Evolutionary conservation across 1,140 invertebrate genomes (phyloP), one percentile per base, ranked within the genome.

Genomic region (Drosophila pectinifera): DNA sequence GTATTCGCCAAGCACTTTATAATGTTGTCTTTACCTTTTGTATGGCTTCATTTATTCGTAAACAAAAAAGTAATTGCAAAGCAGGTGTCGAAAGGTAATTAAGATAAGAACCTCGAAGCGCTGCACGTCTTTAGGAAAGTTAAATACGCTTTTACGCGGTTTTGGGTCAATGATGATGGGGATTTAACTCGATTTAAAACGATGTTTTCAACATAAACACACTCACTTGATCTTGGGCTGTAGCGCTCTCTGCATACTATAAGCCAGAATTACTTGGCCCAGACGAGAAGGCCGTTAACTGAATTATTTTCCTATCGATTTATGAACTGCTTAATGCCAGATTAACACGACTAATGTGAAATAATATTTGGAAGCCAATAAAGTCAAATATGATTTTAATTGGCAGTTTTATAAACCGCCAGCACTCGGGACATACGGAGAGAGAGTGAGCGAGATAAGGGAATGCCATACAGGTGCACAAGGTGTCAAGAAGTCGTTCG

Each of bases 311-410:
- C 5, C 45, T 65, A 68, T 24, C 22, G 43, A 55, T 55, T 73
- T 38, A 49, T 59, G 46, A 43, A 34, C 34, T n/a, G 39, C 72
- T 41, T 53, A 24, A 28, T n/a, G 42, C 13, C 49, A 70, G 64
- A 70, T 70, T 70, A 70, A 56, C 51, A 10, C 62, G 24, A n/a
- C 24, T 34, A 24, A 14, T 39, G 46, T 53, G 26, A 56, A 43
- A 36, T 28, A 53, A 49, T 49, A 24, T 31, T 38, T 57, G 51
- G 8, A 13, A n/a, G n/a, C 38, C 65, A 48, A 49, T 82, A 57
- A 62, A 62, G 14, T 34, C 18, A 85, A 85, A 85, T 85, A 74
- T 56, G 82, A 70, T 86, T 85, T 85, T 85, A 86, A 86, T 85
- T 85, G 82, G 56, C 82, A 70, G 51, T 74, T 85, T 74, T 85